Conservation (phyloP, 2,888 invertebrate species). For the Sialis lutaria region DNA sequence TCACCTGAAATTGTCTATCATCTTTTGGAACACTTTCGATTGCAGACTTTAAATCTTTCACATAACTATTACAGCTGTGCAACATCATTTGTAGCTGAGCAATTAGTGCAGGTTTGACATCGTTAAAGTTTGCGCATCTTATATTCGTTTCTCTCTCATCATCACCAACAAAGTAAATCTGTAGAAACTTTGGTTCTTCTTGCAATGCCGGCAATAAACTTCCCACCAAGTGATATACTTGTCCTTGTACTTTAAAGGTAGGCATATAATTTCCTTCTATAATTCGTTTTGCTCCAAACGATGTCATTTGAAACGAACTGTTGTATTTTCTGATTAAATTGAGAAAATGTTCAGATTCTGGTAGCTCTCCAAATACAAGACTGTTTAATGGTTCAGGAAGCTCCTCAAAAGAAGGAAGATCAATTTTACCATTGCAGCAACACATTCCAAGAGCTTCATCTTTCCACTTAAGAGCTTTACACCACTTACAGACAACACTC, state of each 20-base stretch:
- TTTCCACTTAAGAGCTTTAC: slow-evolving; percentile 8
- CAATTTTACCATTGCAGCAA: slow-evolving; percentile 11
- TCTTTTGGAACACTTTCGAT: background rate
- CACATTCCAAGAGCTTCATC: slow-evolving; percentile 10
- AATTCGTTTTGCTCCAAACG: slow-evolving; percentile 7
- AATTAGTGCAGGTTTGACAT: background rate
- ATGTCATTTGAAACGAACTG: slow-evolving; percentile 4
- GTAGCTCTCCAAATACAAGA: slow-evolving; percentile 5
- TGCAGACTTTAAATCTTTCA: slow-evolving; percentile 2
- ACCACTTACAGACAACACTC: slow-evolving; percentile 1
- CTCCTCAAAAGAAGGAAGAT: slow-evolving; percentile 8
- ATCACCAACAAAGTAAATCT: too few relatives aligned
- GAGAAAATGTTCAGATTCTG: background rate
- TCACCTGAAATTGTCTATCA: background rate
- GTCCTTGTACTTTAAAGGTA: slow-evolving; percentile 12
- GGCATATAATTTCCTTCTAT: slow-evolving; percentile 4
- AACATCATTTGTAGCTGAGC: slow-evolving; percentile 1
- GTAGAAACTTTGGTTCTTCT: slow-evolving; percentile 8
- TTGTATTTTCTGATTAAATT: too few relatives aligned
- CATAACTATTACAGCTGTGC: background rate
- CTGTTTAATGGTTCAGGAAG: slow-evolving; percentile 9
- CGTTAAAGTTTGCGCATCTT: background rate
- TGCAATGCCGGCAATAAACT: slow-evolving; percentile 7
- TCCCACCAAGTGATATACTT: slow-evolving; percentile 11
- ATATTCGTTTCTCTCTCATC: slow-evolving; percentile 8